These are phyloP conservation scores for Taeniopygia guttata DNA, from an alignment of 2,797 vertebrate species.

Conservation along the genomic window DNA sequence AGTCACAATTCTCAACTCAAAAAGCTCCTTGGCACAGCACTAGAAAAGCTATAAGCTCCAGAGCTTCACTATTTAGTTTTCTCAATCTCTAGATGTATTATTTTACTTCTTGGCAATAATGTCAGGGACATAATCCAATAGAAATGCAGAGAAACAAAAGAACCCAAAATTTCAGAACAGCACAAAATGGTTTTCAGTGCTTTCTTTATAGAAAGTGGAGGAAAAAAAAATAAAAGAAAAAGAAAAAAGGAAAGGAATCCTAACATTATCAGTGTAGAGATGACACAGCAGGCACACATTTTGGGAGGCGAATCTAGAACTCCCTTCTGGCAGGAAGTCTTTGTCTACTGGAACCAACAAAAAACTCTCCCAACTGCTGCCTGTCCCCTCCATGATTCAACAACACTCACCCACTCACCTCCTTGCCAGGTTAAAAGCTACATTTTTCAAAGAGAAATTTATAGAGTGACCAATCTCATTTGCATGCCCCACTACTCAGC, in stretches of 20 bases:
- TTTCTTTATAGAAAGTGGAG: constrained; percentile 9
- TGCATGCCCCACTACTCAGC: constrained; percentile 2
- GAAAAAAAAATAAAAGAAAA: too few species aligned
- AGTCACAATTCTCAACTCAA: constrained; percentile 54
- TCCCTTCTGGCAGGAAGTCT: neutral
- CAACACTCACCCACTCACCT: neutral
- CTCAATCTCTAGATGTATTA: constrained; percentile 59
- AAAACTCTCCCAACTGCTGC: neutral
- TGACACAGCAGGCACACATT: neutral
- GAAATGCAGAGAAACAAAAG: constrained; percentile 46
- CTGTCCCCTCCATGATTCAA: neutral
- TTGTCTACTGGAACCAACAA: neutral
- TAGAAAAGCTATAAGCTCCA: constrained; percentile 62
- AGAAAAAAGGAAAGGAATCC: neutral
- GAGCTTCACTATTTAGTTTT: constrained; percentile 60
- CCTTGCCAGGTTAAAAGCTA: constrained; percentile 11
- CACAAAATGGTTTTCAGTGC: constrained; percentile 14
- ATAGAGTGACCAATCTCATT: constrained; percentile 45
- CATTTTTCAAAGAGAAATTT: constrained; percentile 19
- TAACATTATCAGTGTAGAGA: neutral
- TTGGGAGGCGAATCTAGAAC: neutral
- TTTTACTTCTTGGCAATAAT: constrained; percentile 68
- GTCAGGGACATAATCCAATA: constrained; percentile 54
- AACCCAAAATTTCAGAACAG: constrained; percentile 39
- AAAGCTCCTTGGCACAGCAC: constrained; percentile 47